Conservation (phyloP, 2,888 invertebrate genomes). For the Mesorhabditis belari region DNA sequence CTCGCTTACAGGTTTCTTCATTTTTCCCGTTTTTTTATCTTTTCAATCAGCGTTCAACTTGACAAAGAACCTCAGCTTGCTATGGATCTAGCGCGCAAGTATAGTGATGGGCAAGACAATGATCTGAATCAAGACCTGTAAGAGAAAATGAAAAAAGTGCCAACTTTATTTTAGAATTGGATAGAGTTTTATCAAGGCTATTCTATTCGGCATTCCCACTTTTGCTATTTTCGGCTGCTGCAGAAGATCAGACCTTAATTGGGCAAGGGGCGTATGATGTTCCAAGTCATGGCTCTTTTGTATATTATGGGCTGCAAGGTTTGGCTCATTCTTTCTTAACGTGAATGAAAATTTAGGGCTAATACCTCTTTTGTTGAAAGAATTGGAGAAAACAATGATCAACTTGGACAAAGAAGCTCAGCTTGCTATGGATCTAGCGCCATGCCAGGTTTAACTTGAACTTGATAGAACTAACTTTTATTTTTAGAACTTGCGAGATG, state of each 20-base stretch:
- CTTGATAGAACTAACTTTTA: too few relatives aligned
- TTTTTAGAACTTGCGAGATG: conserved; percentile 73
- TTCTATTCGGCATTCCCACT: conserved; percentile 12
- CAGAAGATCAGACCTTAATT: conserved; percentile 65
- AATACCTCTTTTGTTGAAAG: conserved; percentile 68
- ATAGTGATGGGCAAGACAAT: too few relatives aligned
- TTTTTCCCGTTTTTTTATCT: too few relatives aligned
- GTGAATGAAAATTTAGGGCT: conserved; percentile 60
- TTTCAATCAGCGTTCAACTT: too few relatives aligned
- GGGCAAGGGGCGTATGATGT: conserved; percentile 81
- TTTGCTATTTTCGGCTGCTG: conserved; percentile 73
- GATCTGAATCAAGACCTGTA: too few relatives aligned
- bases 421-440: conserved; percentile 64
- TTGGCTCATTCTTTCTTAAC: not conserved
- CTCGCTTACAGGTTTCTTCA: too few relatives aligned
- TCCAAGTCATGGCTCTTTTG: conserved; percentile 74
- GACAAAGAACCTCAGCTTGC: too few relatives aligned
- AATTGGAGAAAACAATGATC: conserved; percentile 74
- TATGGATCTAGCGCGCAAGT: too few relatives aligned
- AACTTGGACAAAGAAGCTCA: conserved; percentile 91
- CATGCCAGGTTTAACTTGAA: too few relatives aligned
- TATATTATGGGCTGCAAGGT: conserved; percentile 86
- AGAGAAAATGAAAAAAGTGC: too few relatives aligned
- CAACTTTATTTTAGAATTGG: too few relatives aligned
- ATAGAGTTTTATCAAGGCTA: too few relatives aligned